Percentiles rank a stretch among this genome's conserved stretches.
Conservation (phyloP, 2,888 invertebrate genomes). For the Microchrysa polita region DNA sequence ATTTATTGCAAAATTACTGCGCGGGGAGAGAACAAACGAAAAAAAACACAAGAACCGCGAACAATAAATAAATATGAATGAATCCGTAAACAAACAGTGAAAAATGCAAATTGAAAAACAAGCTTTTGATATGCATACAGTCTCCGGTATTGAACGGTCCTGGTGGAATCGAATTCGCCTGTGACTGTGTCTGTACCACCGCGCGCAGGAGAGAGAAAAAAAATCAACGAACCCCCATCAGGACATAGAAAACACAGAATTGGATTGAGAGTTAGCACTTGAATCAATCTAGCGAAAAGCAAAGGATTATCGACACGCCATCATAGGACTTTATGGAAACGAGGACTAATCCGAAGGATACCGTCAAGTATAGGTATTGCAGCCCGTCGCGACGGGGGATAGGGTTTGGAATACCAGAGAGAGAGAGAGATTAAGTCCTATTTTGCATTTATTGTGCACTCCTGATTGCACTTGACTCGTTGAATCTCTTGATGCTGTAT, state of each 20-base stretch:
- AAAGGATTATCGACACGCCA: constrained; percentile 38
- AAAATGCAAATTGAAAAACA: background rate
- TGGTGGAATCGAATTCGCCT: background rate
- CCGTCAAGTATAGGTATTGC: no score
- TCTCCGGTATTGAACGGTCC: background rate
- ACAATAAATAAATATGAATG: background rate
- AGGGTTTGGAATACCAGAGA: background rate
- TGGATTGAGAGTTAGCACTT: constrained; percentile 28
- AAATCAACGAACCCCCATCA: no score
- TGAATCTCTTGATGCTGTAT: constrained; percentile 17
- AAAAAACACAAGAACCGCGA: background rate
- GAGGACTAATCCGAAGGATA: no score
- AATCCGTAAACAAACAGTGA: background rate
- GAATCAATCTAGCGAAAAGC: constrained; percentile 39
- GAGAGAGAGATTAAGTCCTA: constrained; percentile 38
- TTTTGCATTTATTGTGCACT: constrained; percentile 50
- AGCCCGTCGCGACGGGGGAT: no score
- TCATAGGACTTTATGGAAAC: background rate
- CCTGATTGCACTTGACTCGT: constrained; percentile 48
- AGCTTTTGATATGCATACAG: background rate
- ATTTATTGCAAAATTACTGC: constrained; percentile 4
- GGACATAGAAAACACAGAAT: no score
- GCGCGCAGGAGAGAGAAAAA: no score
- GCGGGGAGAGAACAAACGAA: no score
- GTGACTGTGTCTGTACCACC: no score